Conservation (phyloP, 2,888 invertebrate species). For the Polyploca ridens region DNA sequence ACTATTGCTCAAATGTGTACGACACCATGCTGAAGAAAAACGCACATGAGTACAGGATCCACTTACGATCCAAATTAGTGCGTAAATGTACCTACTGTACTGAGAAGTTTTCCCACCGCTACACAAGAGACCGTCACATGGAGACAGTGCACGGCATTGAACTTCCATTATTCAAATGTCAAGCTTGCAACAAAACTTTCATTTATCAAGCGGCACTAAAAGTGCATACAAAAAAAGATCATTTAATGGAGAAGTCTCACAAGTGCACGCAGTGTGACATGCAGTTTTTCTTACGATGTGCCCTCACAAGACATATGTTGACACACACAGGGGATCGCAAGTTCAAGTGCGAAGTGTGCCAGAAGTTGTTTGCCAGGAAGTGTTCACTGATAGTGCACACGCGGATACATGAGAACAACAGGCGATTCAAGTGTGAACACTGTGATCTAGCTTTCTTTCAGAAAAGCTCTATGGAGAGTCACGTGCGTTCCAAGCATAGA, state of each 20-base stretch:
- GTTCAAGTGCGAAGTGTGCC: conserved; percentile 53
- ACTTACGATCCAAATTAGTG: conserved; percentile 31
- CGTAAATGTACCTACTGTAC: conserved; percentile 64
- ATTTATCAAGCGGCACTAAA: conserved; percentile 49
- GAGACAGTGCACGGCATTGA: conserved; percentile 52
- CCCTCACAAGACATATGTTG: conserved; percentile 50
- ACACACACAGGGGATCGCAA: conserved; percentile 47
- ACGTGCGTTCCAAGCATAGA: not conserved
- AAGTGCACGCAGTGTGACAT: conserved; percentile 59
- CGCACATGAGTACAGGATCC: conserved; percentile 25
- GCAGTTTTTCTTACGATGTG: conserved; percentile 52
- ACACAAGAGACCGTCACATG: conserved; percentile 56
- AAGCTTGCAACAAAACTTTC: conserved; percentile 58
- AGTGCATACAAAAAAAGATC: conserved; percentile 59
- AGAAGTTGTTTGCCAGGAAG: conserved; percentile 50
- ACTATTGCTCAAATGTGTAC: conserved; percentile 73
- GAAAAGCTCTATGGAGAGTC: not conserved
- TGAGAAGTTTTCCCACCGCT: conserved; percentile 56
- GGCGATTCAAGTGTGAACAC: conserved; percentile 44
- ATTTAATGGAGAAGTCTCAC: conserved; percentile 59
- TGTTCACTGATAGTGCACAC: conserved; percentile 51
- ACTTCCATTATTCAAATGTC: conserved; percentile 46
- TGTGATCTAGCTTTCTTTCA: conserved; percentile 70
- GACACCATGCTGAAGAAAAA: conserved; percentile 71
- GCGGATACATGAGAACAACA: conserved; percentile 50